phyloP scores from a whole-genome alignment of 2,888 invertebrate genomes.

The Papilio protenor region DNA sequence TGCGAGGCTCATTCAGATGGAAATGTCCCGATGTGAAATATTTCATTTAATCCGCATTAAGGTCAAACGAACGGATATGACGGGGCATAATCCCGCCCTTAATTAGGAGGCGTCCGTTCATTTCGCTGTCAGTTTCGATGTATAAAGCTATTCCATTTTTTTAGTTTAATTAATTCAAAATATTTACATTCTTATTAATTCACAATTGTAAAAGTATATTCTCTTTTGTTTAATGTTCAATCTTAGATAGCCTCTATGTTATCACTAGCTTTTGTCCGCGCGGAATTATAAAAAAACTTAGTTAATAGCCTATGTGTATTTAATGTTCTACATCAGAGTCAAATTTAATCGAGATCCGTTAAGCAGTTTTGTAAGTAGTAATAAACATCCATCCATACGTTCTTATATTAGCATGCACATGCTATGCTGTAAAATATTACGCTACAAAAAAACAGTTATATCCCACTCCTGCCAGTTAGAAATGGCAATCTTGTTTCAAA shows the following conservation, averaged over 20 bases:
- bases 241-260: no score
- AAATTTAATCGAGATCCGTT: no score
- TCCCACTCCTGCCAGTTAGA: not conserved
- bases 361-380: no score
- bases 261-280: no score
- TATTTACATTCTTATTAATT: conserved; percentile 30
- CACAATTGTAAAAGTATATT: not conserved
- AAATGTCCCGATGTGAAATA: conserved; percentile 49
- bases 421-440: no score
- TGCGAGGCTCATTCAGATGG: conserved; percentile 43
- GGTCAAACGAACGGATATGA: conserved; percentile 60
- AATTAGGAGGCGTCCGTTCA: conserved; percentile 50
- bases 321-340: no score
- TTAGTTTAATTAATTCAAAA: conserved; percentile 39
- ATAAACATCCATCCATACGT: no score
- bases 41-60: conserved; percentile 59
- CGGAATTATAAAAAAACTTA: no score
- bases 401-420: no score
- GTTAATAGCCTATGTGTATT: no score
- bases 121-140: conserved; percentile 33
- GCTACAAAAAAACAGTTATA: not conserved
- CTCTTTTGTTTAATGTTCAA: not conserved
- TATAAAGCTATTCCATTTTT: conserved; percentile 40
- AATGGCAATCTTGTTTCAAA: not conserved
- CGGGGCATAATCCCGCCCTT: conserved; percentile 59